Evolutionary conservation across 2,888 invertebrate species (phyloP), one percentile per base, ranked within the genome.

Genomic region (Acronicta leporina): DNA sequence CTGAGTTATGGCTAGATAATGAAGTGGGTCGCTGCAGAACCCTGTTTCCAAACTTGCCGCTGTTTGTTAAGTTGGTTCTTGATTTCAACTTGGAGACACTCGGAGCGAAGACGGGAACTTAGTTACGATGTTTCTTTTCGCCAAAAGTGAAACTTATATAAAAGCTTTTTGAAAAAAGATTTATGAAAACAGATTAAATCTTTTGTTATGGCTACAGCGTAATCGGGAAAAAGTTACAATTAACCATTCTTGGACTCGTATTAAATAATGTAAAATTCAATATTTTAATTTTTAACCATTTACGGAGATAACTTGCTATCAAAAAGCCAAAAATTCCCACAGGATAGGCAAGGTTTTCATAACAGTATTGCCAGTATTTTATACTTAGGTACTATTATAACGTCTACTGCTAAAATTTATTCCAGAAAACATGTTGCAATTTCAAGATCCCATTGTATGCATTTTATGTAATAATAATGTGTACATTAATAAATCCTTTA

Each of bases 41-140:
- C 68, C 78, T 68, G 76, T 81, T 82, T 65, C 47, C 50, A 60
- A 78, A 76, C 46, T 68, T 63, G 66, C 41, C 47, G 15, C 42
- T 30, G 35, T 62, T 62, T 13, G 42, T 45, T 42, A 11, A 63
- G 38, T 58, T 56, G 45, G 46, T 50, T 63, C 60, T 63, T 33
- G 54, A 57, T 58, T 56, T 51, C 50, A 50, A 68, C 58, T 61
- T 50, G 13, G 48, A 44, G 30, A 33, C 64, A 63, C 61, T 46
- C 35, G 35, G 35, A n/a, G 38, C n/a, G 63, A 49, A 58, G 49
- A 20, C 45, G 59, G 33, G 61, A 81, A 79, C 71, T 75, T 76
- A 68, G 73, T 76, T 71, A 77, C 27, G 61, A 46, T 55, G 64
- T 74, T 73, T 68, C 61, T 72, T 77, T 73, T 62, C 49, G 27